Conservation (phyloP, 2,113 vertebrate genomes). For the Ptilonorhynchus violaceus region DNA sequence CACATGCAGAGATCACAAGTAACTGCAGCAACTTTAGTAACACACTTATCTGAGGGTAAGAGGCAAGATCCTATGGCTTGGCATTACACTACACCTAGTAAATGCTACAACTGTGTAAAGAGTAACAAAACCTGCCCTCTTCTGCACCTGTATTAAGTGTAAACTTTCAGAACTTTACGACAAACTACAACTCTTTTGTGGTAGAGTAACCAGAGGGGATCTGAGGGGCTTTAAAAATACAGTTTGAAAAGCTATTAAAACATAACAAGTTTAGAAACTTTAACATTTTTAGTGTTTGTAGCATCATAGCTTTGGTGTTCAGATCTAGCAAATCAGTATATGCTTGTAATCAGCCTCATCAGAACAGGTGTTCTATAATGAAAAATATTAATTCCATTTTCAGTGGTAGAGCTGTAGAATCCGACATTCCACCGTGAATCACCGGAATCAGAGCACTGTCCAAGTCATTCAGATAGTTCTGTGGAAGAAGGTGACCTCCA, state of each 20-base stretch:
- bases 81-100: neutral
- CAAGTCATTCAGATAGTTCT: constrained; percentile 90
- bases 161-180: constrained; percentile 58
- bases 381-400: constrained; percentile 92
- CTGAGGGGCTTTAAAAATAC: neutral
- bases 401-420: constrained; percentile 78
- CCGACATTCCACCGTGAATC: constrained; percentile 83
- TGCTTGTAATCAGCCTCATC: neutral
- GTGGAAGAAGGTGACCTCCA: constrained; percentile 84
- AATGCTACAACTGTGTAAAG: constrained; percentile 31
- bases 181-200: neutral
- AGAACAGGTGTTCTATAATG: constrained; percentile 81
- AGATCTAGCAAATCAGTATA: constrained; percentile 1
- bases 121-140: constrained; percentile 18
- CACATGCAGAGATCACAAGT: neutral
- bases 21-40: neutral
- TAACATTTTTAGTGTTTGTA: constrained; percentile 56
- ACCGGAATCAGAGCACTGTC: constrained; percentile 90
- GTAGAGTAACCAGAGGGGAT: neutral
- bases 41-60: neutral
- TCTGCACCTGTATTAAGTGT: constrained; percentile 28
- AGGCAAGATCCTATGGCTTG: constrained; percentile 50
- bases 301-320: constrained; percentile 50
- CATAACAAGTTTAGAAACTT: constrained; percentile 26
- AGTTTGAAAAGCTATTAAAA: constrained; percentile 37